Evolutionary conservation across 1,140 invertebrate species (phyloP).

Genomic region (Acromyrmex charruanus): DNA sequence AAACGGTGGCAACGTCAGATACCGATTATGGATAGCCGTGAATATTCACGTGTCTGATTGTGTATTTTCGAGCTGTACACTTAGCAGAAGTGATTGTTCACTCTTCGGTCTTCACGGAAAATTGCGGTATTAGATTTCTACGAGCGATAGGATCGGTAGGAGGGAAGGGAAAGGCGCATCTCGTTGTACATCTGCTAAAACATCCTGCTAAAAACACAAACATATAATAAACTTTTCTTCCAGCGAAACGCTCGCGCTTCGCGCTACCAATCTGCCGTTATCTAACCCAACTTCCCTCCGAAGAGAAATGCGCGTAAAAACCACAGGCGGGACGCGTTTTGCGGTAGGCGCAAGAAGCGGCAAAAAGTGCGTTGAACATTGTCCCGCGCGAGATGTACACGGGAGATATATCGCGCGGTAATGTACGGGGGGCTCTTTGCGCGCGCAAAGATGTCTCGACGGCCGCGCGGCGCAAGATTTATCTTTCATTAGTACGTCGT

Average conservation of each 20-base stretch:
- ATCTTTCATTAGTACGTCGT: conserved; percentile 81
- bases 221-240: conserved; percentile 23
- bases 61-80: conserved; percentile 5
- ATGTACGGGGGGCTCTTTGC: conserved; percentile 45
- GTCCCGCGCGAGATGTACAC: conserved; percentile 41
- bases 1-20: neutral
- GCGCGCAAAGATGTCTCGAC: conserved; percentile 49
- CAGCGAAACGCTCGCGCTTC: conserved; percentile 23
- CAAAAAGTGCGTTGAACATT: conserved; percentile 21
- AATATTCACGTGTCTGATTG: conserved; percentile 14
- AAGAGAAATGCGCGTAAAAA: conserved; percentile 18
- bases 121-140: too few relatives aligned
- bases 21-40: neutral
- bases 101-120: neutral
- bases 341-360: neutral
- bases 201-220: conserved; percentile 19
- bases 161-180: too few relatives aligned
- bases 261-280: conserved; percentile 14
- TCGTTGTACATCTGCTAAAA: conserved; percentile 14
- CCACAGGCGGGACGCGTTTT: neutral
- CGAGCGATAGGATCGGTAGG: neutral
- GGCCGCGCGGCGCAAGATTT: conserved; percentile 75
- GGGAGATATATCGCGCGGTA: conserved; percentile 20
- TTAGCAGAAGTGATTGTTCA: neutral
- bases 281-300: neutral